These are phyloP conservation scores for Catocala nupta DNA, from an alignment of 2,888 invertebrate species.

Conservation along the genomic window DNA sequence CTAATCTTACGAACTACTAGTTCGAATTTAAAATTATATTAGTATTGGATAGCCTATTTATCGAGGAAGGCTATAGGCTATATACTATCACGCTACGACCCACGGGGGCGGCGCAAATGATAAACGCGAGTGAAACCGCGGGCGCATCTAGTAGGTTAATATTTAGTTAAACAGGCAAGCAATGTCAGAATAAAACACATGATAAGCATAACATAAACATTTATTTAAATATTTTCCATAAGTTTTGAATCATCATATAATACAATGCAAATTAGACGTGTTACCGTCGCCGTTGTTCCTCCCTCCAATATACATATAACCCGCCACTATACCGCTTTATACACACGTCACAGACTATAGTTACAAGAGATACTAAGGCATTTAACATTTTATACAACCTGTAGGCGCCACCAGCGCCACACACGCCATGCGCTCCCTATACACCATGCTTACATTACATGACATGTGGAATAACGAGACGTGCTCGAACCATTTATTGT, in stretches of 20 bases:
- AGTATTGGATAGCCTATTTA: no score
- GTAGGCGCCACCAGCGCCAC: constrained; percentile 25
- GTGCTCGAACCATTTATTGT: constrained; percentile 17
- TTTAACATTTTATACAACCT: constrained; percentile 65
- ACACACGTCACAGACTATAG: constrained; percentile 42
- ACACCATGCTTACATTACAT: constrained; percentile 51
- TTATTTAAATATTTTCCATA: constrained; percentile 82
- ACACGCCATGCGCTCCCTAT: constrained; percentile 43
- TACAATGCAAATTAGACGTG: constrained; percentile 66
- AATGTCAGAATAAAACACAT: constrained; percentile 39
- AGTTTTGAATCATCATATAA: constrained; percentile 75
- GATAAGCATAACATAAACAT: constrained; percentile 83
- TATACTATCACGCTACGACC: no score
- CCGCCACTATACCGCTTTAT: constrained; percentile 52
- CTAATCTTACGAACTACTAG: no score
- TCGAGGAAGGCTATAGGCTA: no score
- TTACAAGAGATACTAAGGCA: constrained; percentile 59
- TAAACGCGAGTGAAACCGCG: no score
- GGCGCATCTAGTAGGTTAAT: no score
- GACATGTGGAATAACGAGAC: constrained; percentile 8
- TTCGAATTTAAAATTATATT: no score
- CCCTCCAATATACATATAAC: constrained; percentile 66
- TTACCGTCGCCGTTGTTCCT: constrained; percentile 32
- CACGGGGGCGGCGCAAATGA: no score
- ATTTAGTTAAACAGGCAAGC: not conserved